Base-by-base conservation (phyloP, 2,888 invertebrate genomes). In the Cryptosula pallasiana region DNA sequence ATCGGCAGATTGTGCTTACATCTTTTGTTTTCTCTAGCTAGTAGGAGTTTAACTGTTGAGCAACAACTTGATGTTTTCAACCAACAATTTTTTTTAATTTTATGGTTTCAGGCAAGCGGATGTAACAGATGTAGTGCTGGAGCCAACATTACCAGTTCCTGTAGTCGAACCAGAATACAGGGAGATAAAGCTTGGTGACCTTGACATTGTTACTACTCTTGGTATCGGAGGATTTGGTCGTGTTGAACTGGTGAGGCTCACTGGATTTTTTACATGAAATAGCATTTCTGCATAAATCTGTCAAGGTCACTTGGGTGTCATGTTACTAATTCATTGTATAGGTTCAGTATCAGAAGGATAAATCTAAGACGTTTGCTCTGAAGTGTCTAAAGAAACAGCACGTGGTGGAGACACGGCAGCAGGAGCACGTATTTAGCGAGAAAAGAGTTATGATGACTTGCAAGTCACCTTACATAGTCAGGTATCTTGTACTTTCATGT, bases 211-310 rank as follows among this genome's bases (percentile, higher is more conserved):
- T 25, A 91, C 91, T 29, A 95, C 94, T 0, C 87, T 96, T 76
- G 96, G 96, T 0, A 91, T 95, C 16, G 96, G 96, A 1, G 95
- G 95, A 0, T 95, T 95, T 81, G 95, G 95, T 0, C 88, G 94
- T 1, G 95, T 95, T 0, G 94, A 93, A 81, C 87, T 93, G 74
- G 91, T 91, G 76, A 74, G 74, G 20, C 25, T 25, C 25, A 23
- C 20, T 45, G 5, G 9, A n/a, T n/a, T n/a, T n/a, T n/a, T n/a
- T n/a, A n/a, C n/a, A n/a, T n/a, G n/a, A 20, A 45, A 13, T 45
- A 45, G 20, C 45, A 45, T 45, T 45, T 5, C 20, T 45, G 45
- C 45, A 13, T n/a, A n/a, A n/a, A 20, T 45, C 20, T 45, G 45
- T 45, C 9, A 45, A 20, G 20, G 5, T 45, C 20, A 5, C 20